These are phyloP conservation scores for Mesocricetus auratus DNA, from an alignment of 2,113 vertebrate genomes.

Conservation along the genomic window DNA sequence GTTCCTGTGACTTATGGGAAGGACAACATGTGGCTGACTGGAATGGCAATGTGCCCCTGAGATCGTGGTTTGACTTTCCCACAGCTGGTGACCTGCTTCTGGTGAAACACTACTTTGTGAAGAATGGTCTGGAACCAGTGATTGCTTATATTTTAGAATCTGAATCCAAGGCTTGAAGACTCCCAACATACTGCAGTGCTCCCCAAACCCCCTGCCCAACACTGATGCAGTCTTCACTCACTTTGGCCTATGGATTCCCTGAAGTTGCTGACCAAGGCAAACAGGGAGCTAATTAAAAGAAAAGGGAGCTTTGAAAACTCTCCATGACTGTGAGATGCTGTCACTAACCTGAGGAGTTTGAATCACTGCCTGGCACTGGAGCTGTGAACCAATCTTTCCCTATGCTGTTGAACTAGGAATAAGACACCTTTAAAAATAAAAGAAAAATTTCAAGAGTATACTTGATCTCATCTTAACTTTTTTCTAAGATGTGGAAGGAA, in stretches of 20 bases:
- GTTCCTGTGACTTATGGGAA: neutral
- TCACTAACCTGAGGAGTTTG: slow-evolving; percentile 78
- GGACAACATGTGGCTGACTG: neutral
- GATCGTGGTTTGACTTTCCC: neutral
- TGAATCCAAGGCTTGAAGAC: slow-evolving; percentile 68
- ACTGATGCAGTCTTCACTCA: slow-evolving; percentile 52
- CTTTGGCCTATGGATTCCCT: slow-evolving; percentile 78
- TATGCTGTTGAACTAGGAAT: neutral
- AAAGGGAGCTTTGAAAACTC: slow-evolving; percentile 76
- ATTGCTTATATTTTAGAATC: slow-evolving; percentile 68
- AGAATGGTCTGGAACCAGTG: slow-evolving; percentile 16
- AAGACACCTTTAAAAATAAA: slow-evolving; percentile 27
- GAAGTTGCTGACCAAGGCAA: slow-evolving; percentile 72
- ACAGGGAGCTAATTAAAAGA: slow-evolving; percentile 79
- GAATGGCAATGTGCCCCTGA: neutral
- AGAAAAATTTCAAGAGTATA: neutral
- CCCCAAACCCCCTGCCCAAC: no score
- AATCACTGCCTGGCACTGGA: slow-evolving; percentile 62
- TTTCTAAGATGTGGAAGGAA: slow-evolving; percentile 19
- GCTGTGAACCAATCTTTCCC: slow-evolving; percentile 61
- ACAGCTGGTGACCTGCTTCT: slow-evolving; percentile 36
- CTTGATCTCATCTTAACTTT: neutral
- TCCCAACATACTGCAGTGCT: slow-evolving; percentile 53
- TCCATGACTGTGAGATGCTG: slow-evolving; percentile 67
- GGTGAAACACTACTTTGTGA: slow-evolving; percentile 55